Base-by-base conservation (phyloP, 2,797 vertebrate genomes). In the Sebastes taczanowskii region DNA sequence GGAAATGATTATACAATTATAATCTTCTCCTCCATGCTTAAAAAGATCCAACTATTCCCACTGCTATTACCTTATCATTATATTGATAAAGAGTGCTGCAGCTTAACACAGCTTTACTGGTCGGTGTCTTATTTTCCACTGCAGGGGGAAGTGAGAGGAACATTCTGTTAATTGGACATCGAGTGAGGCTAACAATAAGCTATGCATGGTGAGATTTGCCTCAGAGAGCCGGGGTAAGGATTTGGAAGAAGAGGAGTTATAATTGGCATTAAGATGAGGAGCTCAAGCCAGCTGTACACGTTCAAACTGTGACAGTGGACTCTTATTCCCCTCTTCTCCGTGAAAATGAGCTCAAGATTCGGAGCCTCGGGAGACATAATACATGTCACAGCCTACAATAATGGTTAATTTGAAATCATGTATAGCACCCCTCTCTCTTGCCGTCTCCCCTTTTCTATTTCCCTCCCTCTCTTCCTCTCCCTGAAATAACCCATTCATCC, bases 301-400 rank as follows among this genome's bases (percentile, higher is more conserved):
- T 81, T 93, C 91, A 89, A 87, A 91, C 90, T 92, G 92, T 91
- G 94, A 92, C 93, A 91, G 91, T 89, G 87, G 91, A 91, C 90
- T 90, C 88, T 71, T 88, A 92, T 90, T 93, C 86, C 86, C 89
- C 87, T 89, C 92, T 92, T 92, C 94, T 86, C 92, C 49, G 88
- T 92, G 93, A 94, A 96, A 95, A 96, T 95, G 94, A 95, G 94
- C 92, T 95, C 89, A 93, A 84, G 84, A 91, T 59, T 92, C 71
- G 2, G 78, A 82, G 69, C 93, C 86, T 77, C 42, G 0, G 86
- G 95, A 95, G 89, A 85, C 83, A 93, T 91, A 95, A 71, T 93
- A 93, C 85, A 94, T 92, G 90, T 92, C 85, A 92, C 92, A 78
- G 92, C 90, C 90, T 89, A 94, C 90, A 93, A 85, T 72, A 84